A percentile compares a stretch with the other conserved stretches of the same genome.
Evolutionary conservation across 2,113 vertebrate genomes (phyloP).

Genomic region (Pimephales promelas): DNA sequence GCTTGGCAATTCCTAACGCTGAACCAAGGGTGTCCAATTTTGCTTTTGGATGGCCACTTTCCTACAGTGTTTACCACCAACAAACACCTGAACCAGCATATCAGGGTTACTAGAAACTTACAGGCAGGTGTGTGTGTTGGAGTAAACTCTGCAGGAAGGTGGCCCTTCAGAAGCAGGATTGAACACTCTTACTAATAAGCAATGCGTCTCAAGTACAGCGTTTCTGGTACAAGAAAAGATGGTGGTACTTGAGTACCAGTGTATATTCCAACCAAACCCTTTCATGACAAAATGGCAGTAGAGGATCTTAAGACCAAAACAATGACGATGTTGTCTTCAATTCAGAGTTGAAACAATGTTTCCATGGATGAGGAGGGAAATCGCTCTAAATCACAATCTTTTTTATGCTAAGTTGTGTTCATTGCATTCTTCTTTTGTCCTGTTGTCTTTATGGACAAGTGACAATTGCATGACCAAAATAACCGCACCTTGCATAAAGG

Average conservation of each 20-base stretch:
- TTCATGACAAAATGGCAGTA: constrained; percentile 28
- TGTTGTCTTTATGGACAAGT: constrained; percentile 24
- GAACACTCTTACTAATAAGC: neutral
- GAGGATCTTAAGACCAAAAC: neutral
- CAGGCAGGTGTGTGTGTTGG: neutral
- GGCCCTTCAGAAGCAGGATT: neutral
- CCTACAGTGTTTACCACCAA: neutral
- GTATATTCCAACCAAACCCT: neutral
- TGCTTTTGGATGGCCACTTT: neutral
- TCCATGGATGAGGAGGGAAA: neutral
- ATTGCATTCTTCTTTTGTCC: constrained; percentile 24
- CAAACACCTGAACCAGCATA: neutral
- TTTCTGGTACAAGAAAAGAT: neutral
- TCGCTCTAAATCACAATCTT: neutral
- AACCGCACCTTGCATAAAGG: constrained; percentile 21
- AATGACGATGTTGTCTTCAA: neutral
- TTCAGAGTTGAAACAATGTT: neutral
- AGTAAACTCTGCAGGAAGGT: neutral
- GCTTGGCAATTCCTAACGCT: neutral
- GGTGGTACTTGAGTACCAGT: neutral
- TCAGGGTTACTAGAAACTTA: neutral
- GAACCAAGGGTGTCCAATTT: neutral
- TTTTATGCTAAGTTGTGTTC: constrained; percentile 11
- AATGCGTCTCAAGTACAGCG: neutral
- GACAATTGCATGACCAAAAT: constrained; percentile 35